phyloP scores from a whole-genome alignment of 2,113 vertebrate species.

The Oreochromis niloticus region DNA sequence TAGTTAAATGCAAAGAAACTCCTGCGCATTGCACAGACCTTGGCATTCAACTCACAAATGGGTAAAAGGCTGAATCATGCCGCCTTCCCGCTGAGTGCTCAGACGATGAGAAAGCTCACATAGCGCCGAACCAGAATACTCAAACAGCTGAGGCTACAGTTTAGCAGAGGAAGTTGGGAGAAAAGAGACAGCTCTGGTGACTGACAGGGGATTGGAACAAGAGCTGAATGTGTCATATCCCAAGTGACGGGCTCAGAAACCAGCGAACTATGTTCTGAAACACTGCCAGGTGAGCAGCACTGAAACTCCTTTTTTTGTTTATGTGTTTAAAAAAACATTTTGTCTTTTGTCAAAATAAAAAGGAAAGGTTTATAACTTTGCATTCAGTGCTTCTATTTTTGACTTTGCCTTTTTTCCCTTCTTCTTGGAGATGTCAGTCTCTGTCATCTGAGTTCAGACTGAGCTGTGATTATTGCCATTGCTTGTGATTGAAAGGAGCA shows the following conservation, averaged over 20 bases:
- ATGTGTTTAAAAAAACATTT: background rate
- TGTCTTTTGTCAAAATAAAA: background rate
- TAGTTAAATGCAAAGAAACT: background rate
- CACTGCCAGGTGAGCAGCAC: background rate
- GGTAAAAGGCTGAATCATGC: conserved; percentile 4
- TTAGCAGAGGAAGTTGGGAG: background rate
- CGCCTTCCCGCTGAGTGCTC: background rate
- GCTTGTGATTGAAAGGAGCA: background rate
- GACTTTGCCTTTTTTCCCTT: background rate
- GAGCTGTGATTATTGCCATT: conserved; percentile 5
- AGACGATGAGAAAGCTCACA: background rate
- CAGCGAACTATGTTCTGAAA: background rate
- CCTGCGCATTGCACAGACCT: background rate
- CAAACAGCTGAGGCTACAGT: background rate
- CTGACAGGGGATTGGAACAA: background rate
- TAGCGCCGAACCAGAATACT: background rate
- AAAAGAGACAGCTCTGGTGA: background rate
- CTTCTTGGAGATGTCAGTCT: background rate
- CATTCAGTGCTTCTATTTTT: conserved; percentile 2
- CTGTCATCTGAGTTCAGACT: background rate
- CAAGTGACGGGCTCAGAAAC: background rate
- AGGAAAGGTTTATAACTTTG: background rate
- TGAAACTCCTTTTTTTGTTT: background rate
- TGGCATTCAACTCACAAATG: background rate
- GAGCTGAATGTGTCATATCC: conserved; percentile 3